phyloP scores from a whole-genome alignment of 1,140 invertebrate genomes.

The Diachasma alloeum region DNA sequence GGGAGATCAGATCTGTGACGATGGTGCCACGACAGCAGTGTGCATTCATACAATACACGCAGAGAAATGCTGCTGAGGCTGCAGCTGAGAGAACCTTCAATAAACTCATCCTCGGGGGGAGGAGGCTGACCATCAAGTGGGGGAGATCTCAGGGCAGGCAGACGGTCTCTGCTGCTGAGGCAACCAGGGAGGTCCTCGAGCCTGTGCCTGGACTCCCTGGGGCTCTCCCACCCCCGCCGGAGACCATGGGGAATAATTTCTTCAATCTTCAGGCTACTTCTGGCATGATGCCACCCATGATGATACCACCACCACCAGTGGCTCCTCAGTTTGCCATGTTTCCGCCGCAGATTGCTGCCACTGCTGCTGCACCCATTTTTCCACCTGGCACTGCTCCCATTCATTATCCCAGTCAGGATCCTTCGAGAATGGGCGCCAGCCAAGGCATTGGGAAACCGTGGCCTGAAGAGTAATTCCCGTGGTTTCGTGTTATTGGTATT shows the following conservation, averaged over 20 bases:
- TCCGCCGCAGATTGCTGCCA: constrained; percentile 60
- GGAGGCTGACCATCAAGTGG: constrained; percentile 95
- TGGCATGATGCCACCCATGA: constrained; percentile 67
- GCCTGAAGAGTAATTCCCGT: constrained; percentile 54
- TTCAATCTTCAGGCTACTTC: constrained; percentile 70
- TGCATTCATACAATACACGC: constrained; percentile 97
- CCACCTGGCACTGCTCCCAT: constrained; percentile 70
- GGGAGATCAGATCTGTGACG: constrained; percentile 95
- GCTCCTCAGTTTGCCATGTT: constrained; percentile 64
- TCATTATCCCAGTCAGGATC: constrained; percentile 96
- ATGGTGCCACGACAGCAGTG: constrained; percentile 94
- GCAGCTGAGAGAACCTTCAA: constrained; percentile 98
- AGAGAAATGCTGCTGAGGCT: constrained; percentile 85
- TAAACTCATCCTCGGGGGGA: constrained; percentile 87
- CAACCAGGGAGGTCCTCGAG: constrained; percentile 70
- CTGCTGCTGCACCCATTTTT: constrained; percentile 61
- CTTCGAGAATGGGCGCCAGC: constrained; percentile 83
- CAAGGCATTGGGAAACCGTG: constrained; percentile 65
- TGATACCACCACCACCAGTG: constrained; percentile 66
- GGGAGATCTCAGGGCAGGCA: constrained; percentile 86
- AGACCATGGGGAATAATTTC: constrained; percentile 69
- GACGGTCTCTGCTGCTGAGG: constrained; percentile 63
- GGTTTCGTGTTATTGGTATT: too few species aligned
- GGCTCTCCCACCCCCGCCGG: constrained; percentile 80
- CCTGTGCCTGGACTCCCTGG: constrained; percentile 88